A percentile compares a stretch with the other conserved stretches of the same genome.
phyloP scores from a whole-genome alignment of 1,140 invertebrate species.

The Drosophila bifasciata region DNA sequence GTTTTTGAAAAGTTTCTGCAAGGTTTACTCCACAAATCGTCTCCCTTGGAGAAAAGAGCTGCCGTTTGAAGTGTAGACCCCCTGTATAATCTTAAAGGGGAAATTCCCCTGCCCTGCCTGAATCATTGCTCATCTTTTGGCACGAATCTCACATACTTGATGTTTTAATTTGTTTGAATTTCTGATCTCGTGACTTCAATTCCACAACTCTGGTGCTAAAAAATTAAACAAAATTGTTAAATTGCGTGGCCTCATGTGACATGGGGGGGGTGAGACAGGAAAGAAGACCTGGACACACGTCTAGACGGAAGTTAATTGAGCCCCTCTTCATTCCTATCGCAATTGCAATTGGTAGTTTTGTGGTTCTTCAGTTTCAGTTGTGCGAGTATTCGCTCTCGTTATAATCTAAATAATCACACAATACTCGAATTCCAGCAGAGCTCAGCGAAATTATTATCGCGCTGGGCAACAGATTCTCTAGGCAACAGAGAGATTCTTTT shows the following conservation, averaged over 20 bases:
- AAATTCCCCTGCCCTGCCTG: conserved; percentile 14
- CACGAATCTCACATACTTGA: conserved; percentile 18
- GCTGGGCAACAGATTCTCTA: conserved; percentile 21
- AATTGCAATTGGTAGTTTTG: conserved; percentile 18
- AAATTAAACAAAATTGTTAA: conserved; percentile 6
- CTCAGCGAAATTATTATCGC: conserved; percentile 19
- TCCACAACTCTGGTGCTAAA: conserved; percentile 26
- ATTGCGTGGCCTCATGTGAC: conserved; percentile 19
- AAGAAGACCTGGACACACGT: conserved; percentile 12
- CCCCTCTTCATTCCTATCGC: conserved; percentile 12
- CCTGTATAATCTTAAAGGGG: not conserved
- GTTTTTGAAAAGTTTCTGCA: too few species aligned
- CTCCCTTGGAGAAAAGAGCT: too few species aligned
- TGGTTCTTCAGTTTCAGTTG: conserved; percentile 36
- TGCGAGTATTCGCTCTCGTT: not conserved
- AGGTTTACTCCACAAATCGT: too few species aligned
- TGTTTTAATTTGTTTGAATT: conserved; percentile 16
- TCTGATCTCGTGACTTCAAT: conserved; percentile 35
- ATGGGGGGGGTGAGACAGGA: conserved; percentile 16
- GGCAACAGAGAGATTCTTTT: not conserved
- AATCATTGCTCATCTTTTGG: conserved; percentile 9
- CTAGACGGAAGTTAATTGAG: conserved; percentile 27
- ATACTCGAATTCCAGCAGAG: conserved; percentile 1
- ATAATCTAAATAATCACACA: conserved; percentile 9
- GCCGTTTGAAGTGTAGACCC: too few species aligned